phyloP scores from a whole-genome alignment of 2,797 vertebrate species.

The Sebastes nivosus region DNA sequence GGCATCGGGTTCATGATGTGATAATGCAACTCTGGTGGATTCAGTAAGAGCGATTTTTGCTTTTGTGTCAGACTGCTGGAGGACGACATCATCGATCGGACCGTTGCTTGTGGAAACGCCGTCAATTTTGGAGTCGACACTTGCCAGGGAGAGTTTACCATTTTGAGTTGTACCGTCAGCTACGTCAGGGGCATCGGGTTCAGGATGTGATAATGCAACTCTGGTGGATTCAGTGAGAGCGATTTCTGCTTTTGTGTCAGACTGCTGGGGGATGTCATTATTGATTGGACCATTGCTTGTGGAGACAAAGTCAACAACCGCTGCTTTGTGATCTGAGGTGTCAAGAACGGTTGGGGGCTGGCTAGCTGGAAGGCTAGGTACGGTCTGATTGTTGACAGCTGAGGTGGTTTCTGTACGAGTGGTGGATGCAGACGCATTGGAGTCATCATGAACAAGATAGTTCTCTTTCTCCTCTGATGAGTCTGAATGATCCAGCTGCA shows the following conservation, averaged over 20 bases:
- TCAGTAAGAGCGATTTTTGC: background rate
- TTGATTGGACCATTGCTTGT: background rate
- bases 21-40: background rate
- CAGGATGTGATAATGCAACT: background rate
- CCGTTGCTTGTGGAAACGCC: background rate
- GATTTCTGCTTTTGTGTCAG: background rate
- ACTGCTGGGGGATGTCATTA: background rate
- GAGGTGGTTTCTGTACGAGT: background rate
- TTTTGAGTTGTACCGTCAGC: background rate
- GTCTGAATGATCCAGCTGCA: slow-evolving; percentile 22
- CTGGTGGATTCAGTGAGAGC: background rate
- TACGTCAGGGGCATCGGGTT: background rate
- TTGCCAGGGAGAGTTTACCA: background rate
- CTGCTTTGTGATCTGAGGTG: background rate
- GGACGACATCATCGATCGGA: background rate
- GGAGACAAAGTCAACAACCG: background rate
- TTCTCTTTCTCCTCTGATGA: background rate
- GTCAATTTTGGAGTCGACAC: background rate
- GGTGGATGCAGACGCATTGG: background rate
- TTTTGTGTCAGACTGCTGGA: background rate
- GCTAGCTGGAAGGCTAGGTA: background rate
- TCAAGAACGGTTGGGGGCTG: background rate
- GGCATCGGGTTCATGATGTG: background rate
- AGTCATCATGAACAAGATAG: background rate
- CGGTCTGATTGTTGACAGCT: background rate